Percentiles rank a stretch among this genome's conserved stretches.
Conservation (phyloP, 2,888 invertebrate genomes). For the Phortica okadai region DNA sequence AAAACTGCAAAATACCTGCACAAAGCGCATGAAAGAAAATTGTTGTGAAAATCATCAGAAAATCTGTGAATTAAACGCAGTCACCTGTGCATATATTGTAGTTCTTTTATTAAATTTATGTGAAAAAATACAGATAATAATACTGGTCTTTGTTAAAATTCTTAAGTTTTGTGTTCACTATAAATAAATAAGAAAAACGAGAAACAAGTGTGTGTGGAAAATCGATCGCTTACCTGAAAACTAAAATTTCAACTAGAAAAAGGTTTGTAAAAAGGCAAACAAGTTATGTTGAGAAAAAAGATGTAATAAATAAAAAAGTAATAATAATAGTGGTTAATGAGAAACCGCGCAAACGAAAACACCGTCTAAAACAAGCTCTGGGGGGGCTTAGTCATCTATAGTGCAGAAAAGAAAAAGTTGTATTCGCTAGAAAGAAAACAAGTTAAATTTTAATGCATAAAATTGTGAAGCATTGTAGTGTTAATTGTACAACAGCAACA, state of each 20-base stretch:
- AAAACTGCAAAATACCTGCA: slow-evolving; percentile 52
- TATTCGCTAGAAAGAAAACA: too few species aligned
- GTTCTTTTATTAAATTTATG: too few species aligned
- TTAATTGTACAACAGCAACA: too few species aligned
- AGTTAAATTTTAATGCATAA: too few species aligned
- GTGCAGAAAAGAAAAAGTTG: too few species aligned
- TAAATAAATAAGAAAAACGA: too few species aligned
- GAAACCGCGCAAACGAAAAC: not conserved
- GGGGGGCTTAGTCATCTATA: slow-evolving; percentile 64
- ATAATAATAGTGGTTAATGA: slow-evolving; percentile 42
- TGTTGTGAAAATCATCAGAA: slow-evolving; percentile 14
- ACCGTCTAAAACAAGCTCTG: not conserved
- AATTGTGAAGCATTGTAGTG: too few species aligned
- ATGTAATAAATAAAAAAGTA: slow-evolving; percentile 26
- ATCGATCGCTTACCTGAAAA: not conserved
- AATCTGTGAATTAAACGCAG: not conserved
- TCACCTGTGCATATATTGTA: too few species aligned
- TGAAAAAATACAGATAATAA: too few species aligned
- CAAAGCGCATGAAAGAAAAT: slow-evolving; percentile 20
- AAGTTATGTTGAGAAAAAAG: slow-evolving; percentile 41
- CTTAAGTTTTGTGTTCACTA: too few species aligned
- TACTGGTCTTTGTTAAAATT: too few species aligned
- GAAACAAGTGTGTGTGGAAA: not conserved
- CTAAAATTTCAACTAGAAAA: slow-evolving; percentile 5
- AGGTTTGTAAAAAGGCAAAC: slow-evolving; percentile 4